Evolutionary conservation across 2,113 vertebrate genomes (phyloP).

Genomic region (Zapornia atra): DNA sequence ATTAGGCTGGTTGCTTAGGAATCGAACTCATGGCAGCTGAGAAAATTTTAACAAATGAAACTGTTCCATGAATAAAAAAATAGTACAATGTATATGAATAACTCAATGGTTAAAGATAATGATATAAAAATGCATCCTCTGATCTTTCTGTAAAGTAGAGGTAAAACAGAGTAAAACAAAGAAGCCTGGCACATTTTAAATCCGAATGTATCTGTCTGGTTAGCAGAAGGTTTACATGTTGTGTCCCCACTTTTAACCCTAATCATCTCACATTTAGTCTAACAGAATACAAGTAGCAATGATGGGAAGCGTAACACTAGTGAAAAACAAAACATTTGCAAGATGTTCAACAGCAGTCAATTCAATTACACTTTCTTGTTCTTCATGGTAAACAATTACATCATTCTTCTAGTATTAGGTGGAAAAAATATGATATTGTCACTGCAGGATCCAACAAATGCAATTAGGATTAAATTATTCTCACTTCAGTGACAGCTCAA

Average conservation of each 20-base stretch:
- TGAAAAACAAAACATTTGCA: neutral
- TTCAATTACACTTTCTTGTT: neutral
- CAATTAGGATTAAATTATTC: constrained; percentile 68
- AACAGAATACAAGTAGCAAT: neutral
- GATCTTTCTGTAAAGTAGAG: neutral
- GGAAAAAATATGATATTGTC: constrained; percentile 46
- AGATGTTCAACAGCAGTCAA: neutral
- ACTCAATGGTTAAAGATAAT: neutral
- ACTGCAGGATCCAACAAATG: constrained; percentile 24
- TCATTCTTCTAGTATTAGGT: constrained; percentile 12
- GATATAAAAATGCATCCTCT: neutral
- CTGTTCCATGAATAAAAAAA: neutral
- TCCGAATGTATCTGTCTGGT: neutral
- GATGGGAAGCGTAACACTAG: neutral
- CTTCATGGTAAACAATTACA: constrained; percentile 26
- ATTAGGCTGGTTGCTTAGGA: neutral
- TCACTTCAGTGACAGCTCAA: constrained; percentile 25
- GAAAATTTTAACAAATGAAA: neutral
- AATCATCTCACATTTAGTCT: neutral
- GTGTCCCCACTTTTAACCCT: neutral
- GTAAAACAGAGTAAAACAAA: neutral
- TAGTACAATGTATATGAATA: accelerated
- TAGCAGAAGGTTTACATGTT: neutral
- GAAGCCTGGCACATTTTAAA: neutral
- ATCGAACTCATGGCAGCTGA: neutral